Evolutionary conservation across 1,140 invertebrate genomes (phyloP).

Genomic region (Spodoptera frugiperda): DNA sequence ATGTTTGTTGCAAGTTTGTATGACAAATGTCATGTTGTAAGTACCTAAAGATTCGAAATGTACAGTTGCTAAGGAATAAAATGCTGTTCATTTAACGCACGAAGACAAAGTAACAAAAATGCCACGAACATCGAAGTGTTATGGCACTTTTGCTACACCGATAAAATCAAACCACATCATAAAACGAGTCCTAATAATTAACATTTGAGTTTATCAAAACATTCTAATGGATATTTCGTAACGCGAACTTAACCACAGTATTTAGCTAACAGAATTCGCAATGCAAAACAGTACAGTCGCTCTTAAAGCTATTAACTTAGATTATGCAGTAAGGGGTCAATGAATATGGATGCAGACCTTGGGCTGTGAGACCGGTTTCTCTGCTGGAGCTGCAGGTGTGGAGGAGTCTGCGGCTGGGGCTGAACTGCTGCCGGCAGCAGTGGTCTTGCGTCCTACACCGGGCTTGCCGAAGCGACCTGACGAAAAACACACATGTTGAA

Average conservation of each 20-base stretch:
- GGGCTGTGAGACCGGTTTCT: conserved; percentile 70
- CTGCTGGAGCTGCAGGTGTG: conserved; percentile 63
- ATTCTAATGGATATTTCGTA: conserved; percentile 18
- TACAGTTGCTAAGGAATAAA: too few species aligned
- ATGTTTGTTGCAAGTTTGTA: too few species aligned
- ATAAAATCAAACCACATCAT: not conserved
- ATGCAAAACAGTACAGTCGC: conserved; percentile 45
- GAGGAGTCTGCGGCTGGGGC: conserved; percentile 52
- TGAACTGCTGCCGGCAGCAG: conserved; percentile 52
- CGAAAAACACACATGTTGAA: conserved; percentile 60
- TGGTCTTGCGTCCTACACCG: conserved; percentile 66
- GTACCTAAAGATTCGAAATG: too few species aligned
- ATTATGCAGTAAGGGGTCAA: conserved; percentile 25
- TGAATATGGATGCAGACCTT: conserved; percentile 65
- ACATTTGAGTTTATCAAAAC: conserved; percentile 21
- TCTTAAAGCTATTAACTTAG: conserved; percentile 20
- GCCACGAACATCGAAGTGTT: too few species aligned
- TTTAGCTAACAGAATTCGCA: conserved; percentile 41
- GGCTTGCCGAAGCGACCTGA: conserved; percentile 81
- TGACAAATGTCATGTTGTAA: too few species aligned
- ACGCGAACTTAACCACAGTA: conserved; percentile 12
- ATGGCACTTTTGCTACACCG: too few species aligned
- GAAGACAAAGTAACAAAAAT: not conserved
- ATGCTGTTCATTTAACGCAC: too few species aligned
- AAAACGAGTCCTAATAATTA: conserved; percentile 19